Evolutionary conservation across 2,797 vertebrate genomes (phyloP), one percentile per base, ranked within the genome.

Genomic region (Catamblyrhynchus diadema): DNA sequence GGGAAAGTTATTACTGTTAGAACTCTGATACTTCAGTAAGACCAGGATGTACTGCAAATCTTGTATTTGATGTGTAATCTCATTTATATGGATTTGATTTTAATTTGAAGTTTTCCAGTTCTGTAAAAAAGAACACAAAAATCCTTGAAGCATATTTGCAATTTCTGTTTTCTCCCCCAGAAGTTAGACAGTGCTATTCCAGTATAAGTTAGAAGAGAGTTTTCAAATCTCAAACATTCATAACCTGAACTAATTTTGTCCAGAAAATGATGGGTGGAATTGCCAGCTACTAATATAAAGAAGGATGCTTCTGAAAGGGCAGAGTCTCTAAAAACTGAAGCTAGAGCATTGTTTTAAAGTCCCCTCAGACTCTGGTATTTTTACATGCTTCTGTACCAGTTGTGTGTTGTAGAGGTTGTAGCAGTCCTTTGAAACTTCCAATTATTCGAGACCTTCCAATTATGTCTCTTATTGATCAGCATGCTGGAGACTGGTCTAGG

Each of bases 401-500:
- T 75, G 42, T 61, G 45, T 35, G 39, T 37, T 59, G n/a, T 8
- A 57, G 88, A 66, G 44, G 18, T 85, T 73, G 65, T 62, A 83
- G 51, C 25, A 73, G 45, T 88, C 60, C 70, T 95, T 94, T 91
- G 57, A 94, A 95, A 92, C 85, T 79, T 80, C 78, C 67, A 48
- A 35, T 86, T 79, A 85, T 85, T 85, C 3, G 24, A 93, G 86
- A 81, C 69, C 39, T 93, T 89, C 60, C 82, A 86, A 65, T 96
- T 91, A 95, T 81, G 53, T 82, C 66, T 95, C 8, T 30, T 89
- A 96, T 93, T 95, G 96, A 96, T 95, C 77, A 70, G 59, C 50
- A 8, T 72, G 67, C 72, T 89, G 0, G 6, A 82, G 73, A 72
- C 59, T 62, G 8, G 20, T 44, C 41, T 39, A 25, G 60, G 90